phyloP scores from a whole-genome alignment of 2,888 invertebrate species.

The Metalampra italica region DNA sequence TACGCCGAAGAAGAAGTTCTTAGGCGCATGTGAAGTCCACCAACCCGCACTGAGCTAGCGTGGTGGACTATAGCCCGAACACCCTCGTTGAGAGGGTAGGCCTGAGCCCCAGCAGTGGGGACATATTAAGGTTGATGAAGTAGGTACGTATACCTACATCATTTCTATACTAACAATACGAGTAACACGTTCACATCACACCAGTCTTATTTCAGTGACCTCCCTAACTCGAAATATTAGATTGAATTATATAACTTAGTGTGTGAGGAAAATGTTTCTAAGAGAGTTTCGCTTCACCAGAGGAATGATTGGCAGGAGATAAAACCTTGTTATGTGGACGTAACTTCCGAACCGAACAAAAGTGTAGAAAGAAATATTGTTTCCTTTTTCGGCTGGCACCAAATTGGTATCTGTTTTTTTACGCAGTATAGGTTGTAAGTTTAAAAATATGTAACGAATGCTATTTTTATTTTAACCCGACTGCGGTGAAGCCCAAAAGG shows the following conservation, averaged over 20 bases:
- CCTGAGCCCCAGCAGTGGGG: no score
- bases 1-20: no score
- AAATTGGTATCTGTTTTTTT: neutral
- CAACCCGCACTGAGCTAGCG: no score
- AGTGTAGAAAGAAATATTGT: neutral
- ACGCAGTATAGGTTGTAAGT: no score
- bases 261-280: neutral
- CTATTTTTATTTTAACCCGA: no score
- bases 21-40: no score
- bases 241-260: neutral
- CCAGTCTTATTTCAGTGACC: neutral
- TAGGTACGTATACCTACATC: no score
- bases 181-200: neutral
- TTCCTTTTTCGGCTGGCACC: neutral
- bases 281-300: neutral
- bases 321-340: neutral
- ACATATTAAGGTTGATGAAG: no score
- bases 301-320: constrained; percentile 1
- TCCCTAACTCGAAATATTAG: neutral
- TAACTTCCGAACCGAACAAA: neutral
- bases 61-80: no score
- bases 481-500: no score
- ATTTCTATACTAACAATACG: neutral
- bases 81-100: no score
- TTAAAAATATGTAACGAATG: no score